Evolutionary conservation across 1,140 invertebrate genomes (phyloP), one percentile per base, ranked within the genome.

Genomic region (Diabrotica undecimpunctata): DNA sequence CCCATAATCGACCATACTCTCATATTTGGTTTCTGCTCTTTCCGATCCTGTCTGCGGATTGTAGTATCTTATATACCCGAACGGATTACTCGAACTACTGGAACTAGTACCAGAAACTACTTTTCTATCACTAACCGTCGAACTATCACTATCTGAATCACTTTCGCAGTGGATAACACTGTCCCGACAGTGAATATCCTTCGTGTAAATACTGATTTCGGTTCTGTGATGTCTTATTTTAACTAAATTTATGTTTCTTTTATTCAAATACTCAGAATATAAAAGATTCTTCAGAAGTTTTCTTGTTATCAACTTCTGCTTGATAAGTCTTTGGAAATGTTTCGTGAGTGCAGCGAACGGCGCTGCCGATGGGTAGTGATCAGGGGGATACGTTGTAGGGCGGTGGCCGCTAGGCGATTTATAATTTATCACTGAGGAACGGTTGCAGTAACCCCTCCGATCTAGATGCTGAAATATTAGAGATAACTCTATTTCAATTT

Each of bases 221-320:
- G 82, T 84, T 67, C 81, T 83, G 66, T 86, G 85, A 65, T 82
- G 79, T 54, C 84, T 72, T 66, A 80, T 81, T 61, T 81, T 82
- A 46, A 85, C 78, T 13, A 79, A 76, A 10, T 80, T 79, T 58
- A 83, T 72, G 77, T 82, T 79, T 67, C 84, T 81, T 80, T 72
- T 75, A 72, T 77, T 78, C 73, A 79, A 61, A 82, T 85, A 85
- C 77, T 88, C 84, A 6, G 84, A 78, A 77, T 90, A 89, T 36
- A 92, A 80, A 51, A 93, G 79, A 75, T 86, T 84, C 78, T 91
- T 90, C 41, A 93, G 80, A 72, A 92, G 83, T 73, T 86, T 84
- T 56, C 85, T 79, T 6, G 86, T 86, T 63, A 94, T 86, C 5
- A 89, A 78, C 72, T 88, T 88, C 72, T 86, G 84, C 73, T 86